phyloP scores from a whole-genome alignment of 2,888 invertebrate genomes.

The Drosophila putrida region DNA sequence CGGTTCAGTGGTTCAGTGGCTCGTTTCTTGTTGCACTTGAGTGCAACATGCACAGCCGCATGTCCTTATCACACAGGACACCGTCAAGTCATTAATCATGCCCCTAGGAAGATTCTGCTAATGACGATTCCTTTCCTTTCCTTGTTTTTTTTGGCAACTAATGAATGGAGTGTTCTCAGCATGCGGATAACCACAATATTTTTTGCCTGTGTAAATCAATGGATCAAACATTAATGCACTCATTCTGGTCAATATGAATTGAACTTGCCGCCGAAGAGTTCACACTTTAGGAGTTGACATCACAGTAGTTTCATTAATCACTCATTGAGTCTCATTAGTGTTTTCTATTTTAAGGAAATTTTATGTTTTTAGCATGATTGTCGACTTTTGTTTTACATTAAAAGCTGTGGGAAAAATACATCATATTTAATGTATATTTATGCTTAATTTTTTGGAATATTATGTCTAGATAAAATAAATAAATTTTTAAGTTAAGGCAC shows the following conservation, averaged over 20 bases:
- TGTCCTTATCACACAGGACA: conserved; percentile 41
- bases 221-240: conserved; percentile 20
- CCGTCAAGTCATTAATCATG: conserved; percentile 68
- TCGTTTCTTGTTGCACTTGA: conserved; percentile 65
- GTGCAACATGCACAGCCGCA: conserved; percentile 53
- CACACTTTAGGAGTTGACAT: conserved; percentile 39
- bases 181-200: conserved; percentile 41
- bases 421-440: background rate
- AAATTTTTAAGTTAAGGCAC: too few relatives aligned
- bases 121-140: conserved; percentile 56
- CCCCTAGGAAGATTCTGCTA: conserved; percentile 58
- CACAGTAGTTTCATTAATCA: conserved; percentile 48
- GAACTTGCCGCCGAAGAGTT: conserved; percentile 48
- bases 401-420: conserved; percentile 24
- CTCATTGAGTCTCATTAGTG: conserved; percentile 41
- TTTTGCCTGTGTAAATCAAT: conserved; percentile 38
- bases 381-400: background rate
- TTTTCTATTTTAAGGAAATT: conserved; percentile 11
- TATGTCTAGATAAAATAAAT: too few relatives aligned
- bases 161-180: conserved; percentile 53
- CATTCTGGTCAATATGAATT: conserved; percentile 52
- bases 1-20: conserved; percentile 57
- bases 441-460: too few relatives aligned
- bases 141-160: conserved; percentile 54
- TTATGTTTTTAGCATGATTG: conserved; percentile 4